Percentiles rank a stretch among this genome's conserved stretches.
Evolutionary conservation across 2,113 vertebrate species (phyloP).

Genomic region (Callaeas wilsoni): DNA sequence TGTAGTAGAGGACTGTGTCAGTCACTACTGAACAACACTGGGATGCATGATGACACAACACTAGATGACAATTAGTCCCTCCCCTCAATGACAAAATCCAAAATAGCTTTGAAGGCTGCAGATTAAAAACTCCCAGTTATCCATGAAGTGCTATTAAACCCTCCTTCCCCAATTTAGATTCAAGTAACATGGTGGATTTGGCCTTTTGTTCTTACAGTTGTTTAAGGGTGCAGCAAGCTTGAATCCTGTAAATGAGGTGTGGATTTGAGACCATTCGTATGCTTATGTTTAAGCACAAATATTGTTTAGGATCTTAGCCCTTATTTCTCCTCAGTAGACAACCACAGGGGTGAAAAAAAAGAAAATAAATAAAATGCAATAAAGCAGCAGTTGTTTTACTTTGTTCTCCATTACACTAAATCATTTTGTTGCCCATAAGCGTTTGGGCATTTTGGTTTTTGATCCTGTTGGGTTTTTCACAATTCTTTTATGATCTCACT

Average conservation of each 20-base stretch:
- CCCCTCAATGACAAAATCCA: background rate
- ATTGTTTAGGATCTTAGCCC: background rate
- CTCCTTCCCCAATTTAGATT: background rate
- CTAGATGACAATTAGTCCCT: background rate
- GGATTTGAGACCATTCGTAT: background rate
- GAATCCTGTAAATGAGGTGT: background rate
- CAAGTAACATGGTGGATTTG: background rate
- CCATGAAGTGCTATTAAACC: background rate
- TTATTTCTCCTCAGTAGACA: background rate
- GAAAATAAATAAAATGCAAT: background rate
- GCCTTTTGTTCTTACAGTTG: background rate
- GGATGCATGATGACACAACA: background rate
- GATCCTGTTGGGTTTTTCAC: background rate
- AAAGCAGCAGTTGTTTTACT: background rate
- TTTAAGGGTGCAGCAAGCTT: background rate
- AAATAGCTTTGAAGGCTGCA: background rate
- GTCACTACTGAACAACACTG: background rate
- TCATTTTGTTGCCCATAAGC: background rate
- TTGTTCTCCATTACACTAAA: background rate
- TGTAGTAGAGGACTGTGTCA: rapidly evolving
- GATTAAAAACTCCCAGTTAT: background rate
- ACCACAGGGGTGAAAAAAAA: background rate
- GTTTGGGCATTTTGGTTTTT: background rate
- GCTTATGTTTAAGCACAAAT: background rate
- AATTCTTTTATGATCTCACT: background rate